Conservation (phyloP, 2,113 vertebrate genomes). For the Nothocercus julius region DNA sequence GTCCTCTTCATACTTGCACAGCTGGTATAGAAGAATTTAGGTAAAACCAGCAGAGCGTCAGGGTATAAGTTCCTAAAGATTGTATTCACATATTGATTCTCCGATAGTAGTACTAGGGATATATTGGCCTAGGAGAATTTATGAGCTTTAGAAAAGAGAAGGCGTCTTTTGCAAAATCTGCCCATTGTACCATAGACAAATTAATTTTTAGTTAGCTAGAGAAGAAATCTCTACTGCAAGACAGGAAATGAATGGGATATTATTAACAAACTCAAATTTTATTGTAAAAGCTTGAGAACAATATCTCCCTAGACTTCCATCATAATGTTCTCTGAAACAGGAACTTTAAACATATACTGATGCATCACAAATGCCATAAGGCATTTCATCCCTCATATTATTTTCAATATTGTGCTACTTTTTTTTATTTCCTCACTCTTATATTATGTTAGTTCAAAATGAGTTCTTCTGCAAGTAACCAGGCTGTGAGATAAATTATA, state of each 20-base stretch:
- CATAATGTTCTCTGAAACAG: neutral
- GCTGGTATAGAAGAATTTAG: neutral
- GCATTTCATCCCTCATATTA: neutral
- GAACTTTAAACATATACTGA: neutral
- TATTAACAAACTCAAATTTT: slow-evolving; percentile 26
- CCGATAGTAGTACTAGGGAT: neutral
- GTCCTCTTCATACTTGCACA: neutral
- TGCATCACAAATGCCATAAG: neutral
- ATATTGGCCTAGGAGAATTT: neutral
- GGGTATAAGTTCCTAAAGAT: neutral
- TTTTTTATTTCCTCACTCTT: neutral
- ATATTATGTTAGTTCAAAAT: slow-evolving; percentile 3
- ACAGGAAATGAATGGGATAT: neutral
- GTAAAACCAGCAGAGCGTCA: neutral
- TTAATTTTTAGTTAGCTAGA: neutral
- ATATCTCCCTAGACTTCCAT: neutral
- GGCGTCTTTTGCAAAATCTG: neutral
- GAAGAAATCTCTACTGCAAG: neutral
- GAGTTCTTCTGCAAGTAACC: neutral
- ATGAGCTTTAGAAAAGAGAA: neutral
- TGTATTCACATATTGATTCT: neutral
- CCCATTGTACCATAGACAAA: neutral
- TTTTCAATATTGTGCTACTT: neutral
- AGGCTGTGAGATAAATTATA: neutral
- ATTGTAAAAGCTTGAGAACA: neutral